Evolutionary conservation across 30 jellyfish, hydroid and myxozoan genomes (phyloP).

Genomic region (Aurelia sp.): DNA sequence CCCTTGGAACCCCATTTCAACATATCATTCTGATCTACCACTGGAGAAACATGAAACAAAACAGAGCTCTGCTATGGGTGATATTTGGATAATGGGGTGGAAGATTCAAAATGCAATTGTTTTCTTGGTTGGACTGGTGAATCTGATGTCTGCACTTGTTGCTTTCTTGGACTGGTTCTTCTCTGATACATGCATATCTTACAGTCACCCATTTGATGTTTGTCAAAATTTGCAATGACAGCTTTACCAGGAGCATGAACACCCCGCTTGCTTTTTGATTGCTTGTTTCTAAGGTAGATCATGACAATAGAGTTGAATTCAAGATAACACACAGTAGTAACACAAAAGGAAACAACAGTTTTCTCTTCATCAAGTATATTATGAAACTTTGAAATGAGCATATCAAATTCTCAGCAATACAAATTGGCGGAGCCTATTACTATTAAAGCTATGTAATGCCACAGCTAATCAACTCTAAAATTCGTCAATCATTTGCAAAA

Average conservation of each 20-base stretch:
- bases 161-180: not conserved
- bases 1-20: not conserved
- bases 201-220: not conserved
- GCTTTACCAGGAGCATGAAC: not conserved
- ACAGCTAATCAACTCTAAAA: too few relatives aligned
- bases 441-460: too few relatives aligned
- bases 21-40: not conserved
- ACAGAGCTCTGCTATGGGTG: not conserved
- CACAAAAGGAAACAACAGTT: too few relatives aligned
- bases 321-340: not conserved
- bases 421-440: too few relatives aligned
- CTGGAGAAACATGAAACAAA: not conserved
- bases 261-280: not conserved
- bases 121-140: not conserved
- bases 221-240: not conserved
- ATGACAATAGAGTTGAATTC: not conserved
- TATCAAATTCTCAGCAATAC: too few relatives aligned
- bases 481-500: too few relatives aligned
- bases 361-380: not conserved
- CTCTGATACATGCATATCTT: not conserved
- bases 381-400: not conserved
- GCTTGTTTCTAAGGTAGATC: constrained; percentile 4
- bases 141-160: not conserved
- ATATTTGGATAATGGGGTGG: not conserved
- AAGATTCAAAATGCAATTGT: not conserved